These are phyloP conservation scores for Martes flavigula DNA, from an alignment of 2,797 vertebrate species.

Conservation along the genomic window DNA sequence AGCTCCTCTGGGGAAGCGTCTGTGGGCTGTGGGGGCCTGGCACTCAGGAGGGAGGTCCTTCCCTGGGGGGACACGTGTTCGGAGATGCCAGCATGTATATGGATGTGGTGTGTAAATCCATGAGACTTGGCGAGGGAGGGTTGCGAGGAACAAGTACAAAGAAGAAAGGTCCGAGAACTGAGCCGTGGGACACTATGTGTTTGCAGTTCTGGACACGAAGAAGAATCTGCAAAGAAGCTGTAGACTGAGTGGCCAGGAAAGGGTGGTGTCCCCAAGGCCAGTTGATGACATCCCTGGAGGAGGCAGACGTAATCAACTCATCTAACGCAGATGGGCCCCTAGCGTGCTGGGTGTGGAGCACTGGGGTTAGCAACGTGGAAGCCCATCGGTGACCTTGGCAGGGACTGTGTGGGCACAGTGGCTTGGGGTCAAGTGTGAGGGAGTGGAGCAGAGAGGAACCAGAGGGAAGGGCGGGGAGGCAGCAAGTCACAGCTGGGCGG, in stretches of 20 bases:
- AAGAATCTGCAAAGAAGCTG: neutral
- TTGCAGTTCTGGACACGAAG: neutral
- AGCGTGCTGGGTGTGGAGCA: neutral
- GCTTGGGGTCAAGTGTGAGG: neutral
- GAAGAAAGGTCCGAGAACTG: neutral
- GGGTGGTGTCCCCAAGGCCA: neutral
- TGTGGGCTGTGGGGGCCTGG: rapidly evolving
- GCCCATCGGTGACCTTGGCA: too few relatives aligned
- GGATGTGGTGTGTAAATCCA: neutral
- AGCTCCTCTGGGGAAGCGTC: neutral
- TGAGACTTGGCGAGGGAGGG: neutral
- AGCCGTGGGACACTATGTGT: neutral
- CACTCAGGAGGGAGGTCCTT: neutral
- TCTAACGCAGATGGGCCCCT: neutral
- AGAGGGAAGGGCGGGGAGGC: neutral
- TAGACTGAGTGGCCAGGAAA: neutral
- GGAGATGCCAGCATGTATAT: neutral
- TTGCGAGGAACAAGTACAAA: neutral
- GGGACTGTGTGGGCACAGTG: too few relatives aligned
- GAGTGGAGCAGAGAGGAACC: neutral
- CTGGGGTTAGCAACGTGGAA: neutral
- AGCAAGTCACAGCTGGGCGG: neutral
- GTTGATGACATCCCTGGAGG: rapidly evolving
- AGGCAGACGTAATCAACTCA: neutral
- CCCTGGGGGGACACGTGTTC: rapidly evolving